Base-by-base conservation (phyloP, 2,888 invertebrate genomes). In the Oscheius sp. region DNA sequence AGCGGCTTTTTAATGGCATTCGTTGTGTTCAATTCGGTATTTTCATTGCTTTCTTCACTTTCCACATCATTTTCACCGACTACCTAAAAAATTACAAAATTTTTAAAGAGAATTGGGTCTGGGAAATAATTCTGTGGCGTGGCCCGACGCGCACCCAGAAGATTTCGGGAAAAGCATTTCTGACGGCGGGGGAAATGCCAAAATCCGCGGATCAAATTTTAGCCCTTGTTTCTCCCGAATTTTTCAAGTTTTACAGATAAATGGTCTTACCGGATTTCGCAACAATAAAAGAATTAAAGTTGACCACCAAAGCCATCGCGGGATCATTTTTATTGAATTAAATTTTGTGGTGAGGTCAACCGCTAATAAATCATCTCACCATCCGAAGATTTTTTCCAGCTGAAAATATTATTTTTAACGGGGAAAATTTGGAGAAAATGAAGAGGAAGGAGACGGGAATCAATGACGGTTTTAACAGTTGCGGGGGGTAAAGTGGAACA, bases 291-390 rank as follows among this genome's bases (percentile, higher is more conserved):
- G 43, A 43, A 69, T 69, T 23, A 69, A 53, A 25, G 69, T 56
- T 45, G 69, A 69, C 69, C 69, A 69, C 69, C 69, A 69, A 23
- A 69, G 45, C 69, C 69, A 66, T 29, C 52, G 66, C 29, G 66
- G 52, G 27, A 52, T 52, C 66, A 66, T 66, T 52, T 66, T 66
- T 9, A 7, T 2, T 2, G 21, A 18, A 58, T 13, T 0, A 2
- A 13, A 43, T 5, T 5, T 59, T 59, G 16, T 49, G 49, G 29
- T 27, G 58, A 29, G 25, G 29, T 13, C 27, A 12, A n/a, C 45
- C 23, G 27, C 25, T 52, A 52, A 18, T 49, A 29, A 16, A 7
- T 66, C 52, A 66, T 66, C 25, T 45, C 27, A 45, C 43, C 45
- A 45, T 45, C 63, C 23, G 49, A 49, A 35, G 9, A 35, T 21